Base-by-base conservation (phyloP, 2,797 vertebrate species). In the Cuculus canorus region DNA sequence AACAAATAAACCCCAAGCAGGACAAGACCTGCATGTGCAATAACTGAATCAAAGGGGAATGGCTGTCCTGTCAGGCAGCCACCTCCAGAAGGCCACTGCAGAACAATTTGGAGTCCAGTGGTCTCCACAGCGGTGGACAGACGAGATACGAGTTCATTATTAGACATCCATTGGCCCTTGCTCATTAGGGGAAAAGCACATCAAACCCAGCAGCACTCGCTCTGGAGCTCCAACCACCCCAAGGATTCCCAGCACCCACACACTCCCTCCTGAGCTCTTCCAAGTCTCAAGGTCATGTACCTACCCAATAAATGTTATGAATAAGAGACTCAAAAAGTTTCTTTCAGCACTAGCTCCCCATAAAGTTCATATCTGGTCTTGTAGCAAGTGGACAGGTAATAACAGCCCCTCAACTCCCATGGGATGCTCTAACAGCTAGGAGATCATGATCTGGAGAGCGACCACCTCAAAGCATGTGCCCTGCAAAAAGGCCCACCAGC, bases 241-340 rank as follows among this genome's bases (percentile, higher is more conserved):
- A 9, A 9, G 77, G 1, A 1, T 11, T 24, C 6, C 81, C 81
- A 77, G 45, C 56, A 27, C 24, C 2, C 9, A 11, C 61, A 13
- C n/a, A 22, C n/a, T 2, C 0, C 0, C 27, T 63, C 1, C 0
- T 2, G 54, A 47, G 63, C 5, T 0, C 82, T 10, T 7, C 80
- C 39, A 16, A 0, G 0, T 5, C 7, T 14, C 63, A 18, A 56
- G 8, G 48, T 17, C 57, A 9, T 0, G 5, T 6, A 28, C 25
- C 33, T 13, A 28, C 33, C 54, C 79, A n/a, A 25, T 59, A 48
- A 41, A 28, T 12, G 2, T 27, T 14, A 6, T 45, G 16, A 18
- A 45, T 16, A 45, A 45, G 45, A 45, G 8, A 17, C 43, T 45
- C 15, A 45, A 45, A 45, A 45, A 45, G 43, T 45, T 45, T 45